Base-by-base conservation (phyloP, 2,113 vertebrate genomes). In the Elgaria multicarinata region DNA sequence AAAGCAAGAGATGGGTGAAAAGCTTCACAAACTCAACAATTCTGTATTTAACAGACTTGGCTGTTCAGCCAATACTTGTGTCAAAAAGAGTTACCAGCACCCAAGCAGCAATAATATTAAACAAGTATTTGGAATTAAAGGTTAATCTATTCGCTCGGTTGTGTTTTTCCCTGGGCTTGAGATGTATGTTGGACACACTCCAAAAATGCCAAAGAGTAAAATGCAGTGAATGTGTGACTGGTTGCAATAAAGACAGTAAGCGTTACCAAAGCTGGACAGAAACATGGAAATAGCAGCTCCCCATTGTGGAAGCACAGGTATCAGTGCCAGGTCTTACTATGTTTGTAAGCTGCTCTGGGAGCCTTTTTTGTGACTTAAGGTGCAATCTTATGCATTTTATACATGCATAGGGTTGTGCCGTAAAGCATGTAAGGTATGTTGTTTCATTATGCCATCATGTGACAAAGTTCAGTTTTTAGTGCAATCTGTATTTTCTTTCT, bases 1-100 rank as follows among this genome's bases (percentile, higher is more conserved):
- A 58, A 91, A 72, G 90, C 90, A 88, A 16, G 26, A 83, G 85
- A 87, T n/a, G 86, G 93, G 91, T 91, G 93, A 93, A 95, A 33
- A 90, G 87, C 85, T 93, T 77, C 50, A 58, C 86, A 89, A 95
- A 91, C 90, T 92, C 64, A 89, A 88, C 78, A 79, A 7, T 4
- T 83, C 75, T 9, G 50, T 46, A 36, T 26, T n/a, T 78, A 71
- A 85, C 33, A 91, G 91, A 93, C 66, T 36, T 55, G 4, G 71
- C 3, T 46, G 0, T 0, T 67, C 44, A 83, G 31, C 39, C n/a
- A 85, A 85, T 74, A 74, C 16, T 50, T 89, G 66, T 36, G 5
- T n/a, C 53, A 74, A 55, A 90, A 58, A 2, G 44, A 44, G 0
- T 85, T 64, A 44, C 90, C 42, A 80, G 88, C 28, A 83, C 75